Percentiles rank a stretch among this genome's conserved stretches.
Evolutionary conservation across 2,888 invertebrate genomes (phyloP).

Genomic region (Epistrophe eligans): DNA sequence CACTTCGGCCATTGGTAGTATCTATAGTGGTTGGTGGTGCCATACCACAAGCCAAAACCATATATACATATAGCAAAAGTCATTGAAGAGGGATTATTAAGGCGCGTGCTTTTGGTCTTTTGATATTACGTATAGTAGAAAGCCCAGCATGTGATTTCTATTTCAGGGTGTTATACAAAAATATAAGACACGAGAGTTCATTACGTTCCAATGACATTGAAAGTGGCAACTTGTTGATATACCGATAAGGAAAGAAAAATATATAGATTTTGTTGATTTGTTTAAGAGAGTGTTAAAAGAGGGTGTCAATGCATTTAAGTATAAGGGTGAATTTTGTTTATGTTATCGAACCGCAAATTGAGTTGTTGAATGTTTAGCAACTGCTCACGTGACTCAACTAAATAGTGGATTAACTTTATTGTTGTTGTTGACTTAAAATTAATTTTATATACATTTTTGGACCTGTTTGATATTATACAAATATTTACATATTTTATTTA

Average conservation of each 20-base stretch:
- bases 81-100: slow-evolving; percentile 68
- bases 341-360: not conserved
- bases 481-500: too few species aligned
- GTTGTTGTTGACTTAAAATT: too few species aligned
- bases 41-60: slow-evolving; percentile 35
- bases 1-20: slow-evolving; percentile 58
- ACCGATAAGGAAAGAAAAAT: not conserved
- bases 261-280: not conserved
- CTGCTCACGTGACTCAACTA: too few species aligned
- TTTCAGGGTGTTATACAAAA: not conserved
- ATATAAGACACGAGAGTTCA: slow-evolving; percentile 20
- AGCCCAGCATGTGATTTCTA: slow-evolving; percentile 46
- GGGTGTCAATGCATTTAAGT: not conserved
- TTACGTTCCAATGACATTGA: slow-evolving; percentile 32
- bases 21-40: not conserved
- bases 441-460: too few species aligned
- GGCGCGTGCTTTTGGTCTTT: slow-evolving; percentile 27
- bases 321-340: slow-evolving; percentile 16
- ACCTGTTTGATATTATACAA: too few species aligned
- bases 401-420: too few species aligned
- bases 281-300: not conserved
- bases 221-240: slow-evolving; percentile 40
- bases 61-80: slow-evolving; percentile 36
- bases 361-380: not conserved
- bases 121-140: slow-evolving; percentile 28